Base-by-base conservation (phyloP, 2,113 vertebrate species). In the Ammodytes marinus region DNA sequence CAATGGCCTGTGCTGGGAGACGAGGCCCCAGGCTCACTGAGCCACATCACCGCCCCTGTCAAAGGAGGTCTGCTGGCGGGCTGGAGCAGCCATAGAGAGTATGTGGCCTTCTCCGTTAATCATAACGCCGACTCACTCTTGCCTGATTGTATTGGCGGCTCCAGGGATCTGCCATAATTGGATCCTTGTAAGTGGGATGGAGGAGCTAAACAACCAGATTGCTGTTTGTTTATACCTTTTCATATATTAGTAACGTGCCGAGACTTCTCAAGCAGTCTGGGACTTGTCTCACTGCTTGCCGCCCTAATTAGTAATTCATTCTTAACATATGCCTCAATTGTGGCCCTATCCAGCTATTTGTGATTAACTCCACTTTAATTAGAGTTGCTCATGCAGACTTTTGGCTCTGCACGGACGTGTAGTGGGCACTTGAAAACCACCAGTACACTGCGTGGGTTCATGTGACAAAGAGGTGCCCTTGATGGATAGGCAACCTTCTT, bases 181-280 rank as follows among this genome's bases (percentile, higher is more conserved):
- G 95, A 95, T 95, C 94, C 94, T 94, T 95, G 95, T 95, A 95
- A 96, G 95, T 95, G 95, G 95, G 93, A 92, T 95, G 95, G 94
- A 95, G 94, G 94, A 95, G 94, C 95, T 95, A 95, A 96, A 95
- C 94, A 95, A 95, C 94, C 95, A 95, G 95, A 95, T 94, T 95
- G 95, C 94, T 95, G 95, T 95, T 95, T 96, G 95, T 96, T 95
- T 96, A 94, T 96, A 95, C 94, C 94, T 95, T 95, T 95, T 95
- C 94, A 95, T 95, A 95, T 94, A 95, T 95, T 94, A 93, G 93
- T 95, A 93, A 95, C 95, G 94, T 95, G 94, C 94, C 85, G 90
- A 91, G 95, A 95, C 91, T 96, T 89, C 93, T 92, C 89, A 93
- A 95, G 94, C 94, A 94, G 93, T 89, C 93, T 93, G 94, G 94